These are phyloP conservation scores for Brachionichthys hirsutus DNA, from an alignment of 2,113 vertebrate genomes.

Conservation along the genomic window DNA sequence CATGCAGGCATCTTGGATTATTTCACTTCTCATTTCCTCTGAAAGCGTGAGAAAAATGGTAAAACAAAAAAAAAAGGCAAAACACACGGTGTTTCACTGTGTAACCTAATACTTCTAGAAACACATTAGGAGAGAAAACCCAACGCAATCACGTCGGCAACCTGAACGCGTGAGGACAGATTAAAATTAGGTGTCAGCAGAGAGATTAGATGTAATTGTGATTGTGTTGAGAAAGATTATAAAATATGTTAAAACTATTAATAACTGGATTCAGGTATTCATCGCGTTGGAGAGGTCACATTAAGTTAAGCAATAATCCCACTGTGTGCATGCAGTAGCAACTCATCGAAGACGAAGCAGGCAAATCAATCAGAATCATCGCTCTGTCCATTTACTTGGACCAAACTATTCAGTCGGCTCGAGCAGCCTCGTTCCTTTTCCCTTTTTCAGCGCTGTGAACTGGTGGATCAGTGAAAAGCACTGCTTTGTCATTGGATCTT, in stretches of 20 bases:
- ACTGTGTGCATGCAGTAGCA: conserved; percentile 3
- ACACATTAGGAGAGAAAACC: too few relatives aligned
- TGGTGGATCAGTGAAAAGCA: conserved; percentile 16
- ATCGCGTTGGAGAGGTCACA: too few relatives aligned
- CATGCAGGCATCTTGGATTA: conserved; percentile 84
- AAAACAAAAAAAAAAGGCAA: not conserved
- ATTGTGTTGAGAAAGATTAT: conserved; percentile 29
- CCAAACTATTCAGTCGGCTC: not conserved
- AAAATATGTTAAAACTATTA: conserved; percentile 6
- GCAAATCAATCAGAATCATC: not conserved
- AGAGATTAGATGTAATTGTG: not conserved
- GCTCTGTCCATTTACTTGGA: not conserved
- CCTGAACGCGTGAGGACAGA: not conserved
- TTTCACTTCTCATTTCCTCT: conserved; percentile 75
- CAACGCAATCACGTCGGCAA: too few relatives aligned
- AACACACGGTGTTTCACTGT: not conserved
- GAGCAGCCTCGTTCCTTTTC: conserved; percentile 4
- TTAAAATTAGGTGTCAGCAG: not conserved
- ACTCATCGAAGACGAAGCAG: conserved; percentile 5
- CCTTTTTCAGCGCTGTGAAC: conserved; percentile 4
- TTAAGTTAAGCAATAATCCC: not conserved
- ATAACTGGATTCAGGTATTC: not conserved
- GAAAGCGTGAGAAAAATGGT: conserved; percentile 56
- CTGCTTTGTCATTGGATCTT: conserved; percentile 13
- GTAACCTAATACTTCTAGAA: too few relatives aligned